phyloP scores from a whole-genome alignment of 2,888 invertebrate genomes.

The Drosophila tripunctata region DNA sequence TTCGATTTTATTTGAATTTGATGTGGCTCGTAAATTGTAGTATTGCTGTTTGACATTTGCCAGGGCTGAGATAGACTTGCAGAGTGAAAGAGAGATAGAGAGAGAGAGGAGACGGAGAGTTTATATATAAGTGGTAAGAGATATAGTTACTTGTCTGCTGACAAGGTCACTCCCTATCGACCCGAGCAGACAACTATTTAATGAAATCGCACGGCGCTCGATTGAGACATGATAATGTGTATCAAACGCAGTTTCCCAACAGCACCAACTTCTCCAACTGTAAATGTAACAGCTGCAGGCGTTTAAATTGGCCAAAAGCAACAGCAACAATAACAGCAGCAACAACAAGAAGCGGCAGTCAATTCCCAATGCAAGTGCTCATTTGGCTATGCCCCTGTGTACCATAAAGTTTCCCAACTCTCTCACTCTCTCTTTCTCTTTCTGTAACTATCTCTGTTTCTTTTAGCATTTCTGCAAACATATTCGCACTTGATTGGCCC shows the following conservation, averaged over 20 bases:
- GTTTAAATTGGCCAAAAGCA: constrained; percentile 52
- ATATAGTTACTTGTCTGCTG: background rate
- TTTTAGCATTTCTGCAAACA: background rate
- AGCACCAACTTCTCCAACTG: constrained; percentile 47
- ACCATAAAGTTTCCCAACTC: constrained; percentile 51
- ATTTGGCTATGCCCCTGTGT: constrained; percentile 59
- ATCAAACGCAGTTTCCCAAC: constrained; percentile 39
- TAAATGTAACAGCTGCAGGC: constrained; percentile 73
- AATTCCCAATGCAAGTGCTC: constrained; percentile 55
- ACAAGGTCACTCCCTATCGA: constrained; percentile 62
- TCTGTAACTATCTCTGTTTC: no score
- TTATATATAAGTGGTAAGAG: no score
- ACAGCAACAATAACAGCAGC: constrained; percentile 4
- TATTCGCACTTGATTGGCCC: constrained; percentile 41
- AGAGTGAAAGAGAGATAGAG: background rate
- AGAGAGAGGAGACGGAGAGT: background rate
- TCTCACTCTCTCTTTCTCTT: background rate
- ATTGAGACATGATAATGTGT: constrained; percentile 73
- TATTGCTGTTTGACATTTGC: constrained; percentile 27
- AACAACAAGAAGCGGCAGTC: constrained; percentile 14
- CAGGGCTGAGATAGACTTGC: background rate
- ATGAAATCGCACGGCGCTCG: constrained; percentile 48
- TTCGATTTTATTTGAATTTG: constrained; percentile 61
- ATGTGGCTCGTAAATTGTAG: constrained; percentile 61
- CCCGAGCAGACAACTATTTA: constrained; percentile 57